phyloP scores from a whole-genome alignment of 2,797 vertebrate species.

The Tokudaia muenninki region DNA sequence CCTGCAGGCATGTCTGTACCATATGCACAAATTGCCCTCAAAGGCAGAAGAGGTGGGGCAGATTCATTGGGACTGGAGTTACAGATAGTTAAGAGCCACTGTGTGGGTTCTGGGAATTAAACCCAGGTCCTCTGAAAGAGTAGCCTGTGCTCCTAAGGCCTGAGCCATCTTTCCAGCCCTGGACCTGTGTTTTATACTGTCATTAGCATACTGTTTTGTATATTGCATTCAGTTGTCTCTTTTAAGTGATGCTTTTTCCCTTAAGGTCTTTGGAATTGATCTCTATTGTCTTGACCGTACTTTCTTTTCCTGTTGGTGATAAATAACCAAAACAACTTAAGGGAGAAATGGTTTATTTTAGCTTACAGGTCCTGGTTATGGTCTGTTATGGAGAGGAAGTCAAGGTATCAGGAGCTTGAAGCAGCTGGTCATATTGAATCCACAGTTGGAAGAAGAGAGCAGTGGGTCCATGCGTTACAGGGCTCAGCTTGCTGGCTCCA shows the following conservation, averaged over 20 bases:
- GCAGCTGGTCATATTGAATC: background rate
- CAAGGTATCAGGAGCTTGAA: background rate
- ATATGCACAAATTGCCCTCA: background rate
- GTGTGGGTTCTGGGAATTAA: background rate
- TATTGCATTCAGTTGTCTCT: slow-evolving; percentile 27
- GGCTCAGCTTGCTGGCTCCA: background rate
- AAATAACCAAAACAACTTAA: background rate
- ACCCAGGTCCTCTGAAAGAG: background rate
- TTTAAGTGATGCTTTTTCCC: slow-evolving; percentile 54
- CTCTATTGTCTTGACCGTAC: background rate
- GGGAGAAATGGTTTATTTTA: background rate
- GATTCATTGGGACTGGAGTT: background rate
- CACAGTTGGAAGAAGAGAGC: background rate
- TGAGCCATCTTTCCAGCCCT: background rate
- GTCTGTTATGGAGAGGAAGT: background rate
- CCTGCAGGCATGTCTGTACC: too few species aligned
- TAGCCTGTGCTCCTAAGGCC: too few species aligned
- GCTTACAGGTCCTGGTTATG: background rate
- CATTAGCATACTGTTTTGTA: background rate
- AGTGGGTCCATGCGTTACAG: background rate
- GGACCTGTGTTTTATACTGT: background rate
- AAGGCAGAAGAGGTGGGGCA: background rate
- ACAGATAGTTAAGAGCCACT: background rate
- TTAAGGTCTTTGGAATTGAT: slow-evolving; percentile 40
- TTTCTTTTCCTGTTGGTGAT: background rate